Evolutionary conservation across 2,888 invertebrate species (phyloP), one percentile per base, ranked within the genome.

Genomic region (Chrysolina americana): DNA sequence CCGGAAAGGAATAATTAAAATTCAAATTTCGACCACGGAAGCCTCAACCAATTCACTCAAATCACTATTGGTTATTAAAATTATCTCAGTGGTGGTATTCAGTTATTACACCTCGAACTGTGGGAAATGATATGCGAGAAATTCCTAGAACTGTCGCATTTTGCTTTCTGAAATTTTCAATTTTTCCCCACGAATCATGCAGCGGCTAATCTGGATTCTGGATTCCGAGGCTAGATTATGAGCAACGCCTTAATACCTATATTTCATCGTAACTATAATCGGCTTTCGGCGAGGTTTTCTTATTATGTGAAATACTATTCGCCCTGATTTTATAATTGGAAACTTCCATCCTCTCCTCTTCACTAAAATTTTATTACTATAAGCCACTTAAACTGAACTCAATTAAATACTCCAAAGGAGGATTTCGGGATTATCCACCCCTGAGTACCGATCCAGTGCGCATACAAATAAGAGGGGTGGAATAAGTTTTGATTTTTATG

Each of bases 181-280:
- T 47, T 48, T 66, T 50, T 17, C 28, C 28, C 36, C 1, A 48
- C 28, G 50, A 10, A 56, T 19, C 15, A 10, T 41, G 41, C 23
- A 19, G 6, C n/a, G 47, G 56, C 44, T 56, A n/a, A 68, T 68
- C 68, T 48, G 21, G 41, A 59, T 41, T 44, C 56, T 59, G 21
- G 41, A 41, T 19, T 56, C 23, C 53, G 56, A 44, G 21, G 50
- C 41, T 17, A 65, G 71, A 64, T 71, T 56, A 63, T 17, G n/a
- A 63, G 8, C 65, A 50, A 63, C 70, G 64, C 64, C 64, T 53
- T 68, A 53, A 71, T 71, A 65, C 71, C 71, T 71, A 63, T 71
- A 71, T 71, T 71, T 71, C 41, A 71, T 71, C 36, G 41, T 53
- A 65, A 65, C 41, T 65, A 56, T 50, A 71, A 71, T 48, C 65